Percentiles rank a stretch among this genome's conserved stretches.
phyloP scores from a whole-genome alignment of 2,888 invertebrate species.

The Hydroisotoma schaefferi region DNA sequence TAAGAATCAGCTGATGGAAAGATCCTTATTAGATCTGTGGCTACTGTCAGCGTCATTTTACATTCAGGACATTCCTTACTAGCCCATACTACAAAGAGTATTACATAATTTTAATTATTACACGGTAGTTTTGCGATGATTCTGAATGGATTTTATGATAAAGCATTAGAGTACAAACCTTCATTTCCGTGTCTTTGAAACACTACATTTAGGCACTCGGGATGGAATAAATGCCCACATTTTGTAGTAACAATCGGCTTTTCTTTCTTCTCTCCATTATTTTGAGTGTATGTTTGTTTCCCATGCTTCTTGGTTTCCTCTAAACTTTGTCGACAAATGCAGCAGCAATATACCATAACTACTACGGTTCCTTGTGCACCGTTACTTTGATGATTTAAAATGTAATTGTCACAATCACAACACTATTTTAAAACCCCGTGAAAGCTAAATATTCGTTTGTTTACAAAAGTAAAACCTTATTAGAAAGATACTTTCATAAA shows the following conservation, averaged over 20 bases:
- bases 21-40: conserved; percentile 19
- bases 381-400: too few species aligned
- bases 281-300: too few species aligned
- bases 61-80: conserved; percentile 25
- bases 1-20: conserved; percentile 5
- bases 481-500: too few species aligned
- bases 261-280: conserved; percentile 4
- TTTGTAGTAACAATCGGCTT: conserved; percentile 15
- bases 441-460: too few species aligned
- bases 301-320: neutral
- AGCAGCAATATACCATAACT: conserved; percentile 32
- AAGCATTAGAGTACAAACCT: too few species aligned
- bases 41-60: neutral
- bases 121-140: too few species aligned
- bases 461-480: too few species aligned
- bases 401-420: too few species aligned
- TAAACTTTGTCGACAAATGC: conserved; percentile 17
- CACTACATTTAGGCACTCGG: conserved; percentile 22
- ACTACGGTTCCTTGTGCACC: too few species aligned
- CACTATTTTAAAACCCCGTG: too few species aligned
- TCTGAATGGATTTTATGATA: too few species aligned
- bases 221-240: conserved; percentile 32
- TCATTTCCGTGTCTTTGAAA: conserved; percentile 5
- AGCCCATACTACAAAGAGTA: conserved; percentile 26
- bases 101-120: too few species aligned